Base-by-base conservation (phyloP, 2,113 vertebrate genomes). In the Sebastes fasciatus region DNA sequence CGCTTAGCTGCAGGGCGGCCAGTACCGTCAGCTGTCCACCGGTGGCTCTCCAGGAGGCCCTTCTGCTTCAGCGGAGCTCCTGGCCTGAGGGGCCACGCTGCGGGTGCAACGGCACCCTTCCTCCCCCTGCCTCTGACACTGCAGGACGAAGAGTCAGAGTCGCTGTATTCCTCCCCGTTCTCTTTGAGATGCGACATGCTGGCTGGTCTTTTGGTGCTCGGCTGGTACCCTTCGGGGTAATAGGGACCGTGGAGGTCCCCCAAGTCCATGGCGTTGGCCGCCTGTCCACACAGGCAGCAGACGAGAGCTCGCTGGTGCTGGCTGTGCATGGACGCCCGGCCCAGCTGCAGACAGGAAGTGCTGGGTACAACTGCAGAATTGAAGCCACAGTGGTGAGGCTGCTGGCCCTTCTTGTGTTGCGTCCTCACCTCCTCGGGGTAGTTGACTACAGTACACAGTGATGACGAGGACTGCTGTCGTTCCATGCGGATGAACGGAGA, bases 191-290 rank as follows among this genome's bases (percentile, higher is more conserved):
- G 79, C 4, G 88, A 43, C 11, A 11, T 43, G 45, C 77, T 69
- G 6, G 82, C 48, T 8, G 83, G 70, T 16, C 74, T 67, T 89
- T 94, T 95, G 63, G 88, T 19, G 19, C 55, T 84, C 0, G 91
- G 85, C 68, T 78, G 91, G 87, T 92, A 91, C 2, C 94, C 95
- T n/a, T 96, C 93, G 0, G 95, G 92, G 80, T 95, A 96, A 68
- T 96, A 96, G 1, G 96, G 96, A 2, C 96, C 96, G 17, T 96
- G 94, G 57, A 96, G 93, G 87, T 96, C 96, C 7, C 96, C 96
- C 70, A 96, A 57, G 86, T 96, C 95, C 85, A 94, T 91, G 16
- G 95, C 73, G n/a, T 96, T 96, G 68, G 96, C 94, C 0, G 95
- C 89, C 23, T 48, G 77, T 0, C 94, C 93, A 5, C 96, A 96